Base-by-base conservation (phyloP, 2,113 vertebrate species). In the Sardina pilchardus region DNA sequence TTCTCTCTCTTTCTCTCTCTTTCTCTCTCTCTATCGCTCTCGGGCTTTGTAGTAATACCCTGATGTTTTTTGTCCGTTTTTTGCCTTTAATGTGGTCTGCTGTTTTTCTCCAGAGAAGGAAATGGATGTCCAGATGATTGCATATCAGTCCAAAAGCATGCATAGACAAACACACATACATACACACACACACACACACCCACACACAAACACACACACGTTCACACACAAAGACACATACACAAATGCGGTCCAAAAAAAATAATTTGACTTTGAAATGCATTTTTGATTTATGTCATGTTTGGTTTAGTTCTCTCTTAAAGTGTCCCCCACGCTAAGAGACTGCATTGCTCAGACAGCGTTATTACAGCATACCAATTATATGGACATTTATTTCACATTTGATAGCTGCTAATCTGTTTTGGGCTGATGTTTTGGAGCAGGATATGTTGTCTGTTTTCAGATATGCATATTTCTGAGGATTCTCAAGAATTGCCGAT, bases 11-110 rank as follows among this genome's bases (percentile, higher is more conserved):
- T 3, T 59, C 53, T 59, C 24, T 21, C 53, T 5, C 0, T n/a
- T 24, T 59, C 53, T n/a, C 12, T n/a, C 53, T 59, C 17, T 19
- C 24, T 59, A 19, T 59, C 19, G 24, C 21, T 63, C 59, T 63
- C 24, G 1, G 63, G 8, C 63, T 71, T 71, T 71, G 63, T 71
- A 71, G 63, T 63, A 63, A 63, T n/a, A 6, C 24, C 59, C 59
- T 63, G 59, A 63, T 63, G 59, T 63, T 63, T 63, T 63, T n/a
- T 24, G 24, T 63, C 59, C 59, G 12, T 47, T 63, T 24, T 30
- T 71, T 30, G 63, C 26, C 63, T 71, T 71, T 71, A 14, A 71
- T 71, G 63, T 71, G 63, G 63, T 71, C 63, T 71, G 63, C 26
- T 71, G 63, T 71, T 71, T 71, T 67, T 67, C 26, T 71, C 26